phyloP scores from a whole-genome alignment of 1,140 invertebrate species.

The Mya arenaria region DNA sequence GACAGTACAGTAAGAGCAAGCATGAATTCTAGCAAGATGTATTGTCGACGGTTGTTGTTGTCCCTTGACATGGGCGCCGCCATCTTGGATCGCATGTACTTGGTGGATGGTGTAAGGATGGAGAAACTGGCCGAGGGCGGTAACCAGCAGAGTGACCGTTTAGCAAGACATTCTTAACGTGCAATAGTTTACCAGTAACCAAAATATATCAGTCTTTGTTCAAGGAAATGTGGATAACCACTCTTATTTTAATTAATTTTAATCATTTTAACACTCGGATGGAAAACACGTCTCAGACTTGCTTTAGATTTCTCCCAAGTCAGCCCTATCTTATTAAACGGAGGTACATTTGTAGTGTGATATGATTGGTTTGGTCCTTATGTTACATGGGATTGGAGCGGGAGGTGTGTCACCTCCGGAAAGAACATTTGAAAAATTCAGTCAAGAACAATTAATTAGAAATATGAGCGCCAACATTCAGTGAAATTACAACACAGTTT shows the following conservation, averaged over 20 bases:
- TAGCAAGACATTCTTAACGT: neutral
- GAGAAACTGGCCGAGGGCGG: neutral
- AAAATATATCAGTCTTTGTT: neutral
- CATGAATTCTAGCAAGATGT: neutral
- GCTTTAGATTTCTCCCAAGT: no score
- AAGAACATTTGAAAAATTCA: no score
- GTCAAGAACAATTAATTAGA: no score
- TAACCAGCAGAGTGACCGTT: neutral
- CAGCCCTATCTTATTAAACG: no score
- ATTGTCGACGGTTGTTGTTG: neutral
- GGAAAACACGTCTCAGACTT: constrained; percentile 6
- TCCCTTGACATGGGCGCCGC: neutral
- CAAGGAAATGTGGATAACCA: neutral
- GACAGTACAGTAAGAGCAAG: neutral
- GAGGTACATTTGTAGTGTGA: no score
- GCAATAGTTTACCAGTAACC: neutral
- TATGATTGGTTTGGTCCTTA: no score
- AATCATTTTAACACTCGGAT: neutral
- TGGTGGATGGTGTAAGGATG: neutral
- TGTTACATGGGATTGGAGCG: no score
- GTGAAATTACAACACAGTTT: no score
- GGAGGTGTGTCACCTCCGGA: no score
- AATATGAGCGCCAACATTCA: no score
- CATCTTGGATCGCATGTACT: neutral
- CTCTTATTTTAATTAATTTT: neutral